phyloP scores from a whole-genome alignment of 2,113 vertebrate genomes.

The Addax nasomaculatus region DNA sequence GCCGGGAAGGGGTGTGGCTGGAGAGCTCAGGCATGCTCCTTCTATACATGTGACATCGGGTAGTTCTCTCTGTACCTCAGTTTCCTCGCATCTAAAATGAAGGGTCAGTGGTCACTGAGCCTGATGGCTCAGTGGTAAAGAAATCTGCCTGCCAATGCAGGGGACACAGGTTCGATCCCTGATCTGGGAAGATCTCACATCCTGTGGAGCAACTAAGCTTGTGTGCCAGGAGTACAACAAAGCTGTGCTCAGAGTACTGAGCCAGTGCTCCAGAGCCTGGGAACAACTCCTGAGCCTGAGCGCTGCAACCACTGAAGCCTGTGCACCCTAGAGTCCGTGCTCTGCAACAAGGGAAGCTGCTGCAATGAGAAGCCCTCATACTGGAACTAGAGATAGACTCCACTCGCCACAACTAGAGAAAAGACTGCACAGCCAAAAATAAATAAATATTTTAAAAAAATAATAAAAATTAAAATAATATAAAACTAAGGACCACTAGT shows the following conservation, averaged over 20 bases:
- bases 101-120: too few relatives aligned
- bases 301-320: neutral
- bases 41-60: neutral
- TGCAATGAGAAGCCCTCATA: neutral
- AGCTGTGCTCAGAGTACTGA: neutral
- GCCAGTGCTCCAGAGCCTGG: neutral
- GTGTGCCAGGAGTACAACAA: neutral
- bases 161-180: neutral
- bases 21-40: neutral
- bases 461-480: neutral
- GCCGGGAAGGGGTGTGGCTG: fast-evolving
- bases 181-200: neutral
- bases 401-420: neutral
- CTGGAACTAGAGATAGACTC: neutral
- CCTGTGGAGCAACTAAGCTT: neutral
- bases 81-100: neutral
- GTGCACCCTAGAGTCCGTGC: neutral
- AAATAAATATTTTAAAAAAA: neutral
- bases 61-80: neutral
- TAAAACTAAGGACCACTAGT: neutral
- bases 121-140: neutral
- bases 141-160: neutral
- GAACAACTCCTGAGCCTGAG: neutral
- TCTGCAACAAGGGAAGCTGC: neutral
- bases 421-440: neutral